Evolutionary conservation across 2,113 vertebrate species (phyloP), one percentile per base, ranked within the genome.

Genomic region (Potamarius usumacintae): DNA sequence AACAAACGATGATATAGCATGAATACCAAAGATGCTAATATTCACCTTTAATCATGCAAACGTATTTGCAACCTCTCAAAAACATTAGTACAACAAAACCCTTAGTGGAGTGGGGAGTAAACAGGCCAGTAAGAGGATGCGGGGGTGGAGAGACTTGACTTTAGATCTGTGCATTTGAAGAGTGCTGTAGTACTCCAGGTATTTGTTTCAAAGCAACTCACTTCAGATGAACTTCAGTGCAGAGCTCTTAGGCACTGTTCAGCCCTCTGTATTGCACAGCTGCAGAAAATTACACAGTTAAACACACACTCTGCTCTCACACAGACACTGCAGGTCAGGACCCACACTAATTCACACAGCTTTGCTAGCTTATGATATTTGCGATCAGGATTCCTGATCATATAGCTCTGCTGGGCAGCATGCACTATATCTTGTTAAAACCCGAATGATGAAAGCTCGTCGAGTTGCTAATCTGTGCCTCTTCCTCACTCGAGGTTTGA

Each of bases 51-150:
- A 83, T 83, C 89, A 79, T 15, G 81, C 34, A 42, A 63, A 79
- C 76, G 34, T 74, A 87, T 79, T 85, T 63, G 55, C 78, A 88
- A 84, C 63, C 82, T 69, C 58, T 88, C 71, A 25, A 83, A 93
- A 87, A 90, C 58, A 81, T 67, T 76, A 86, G 90, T 89, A 91
- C 87, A 91, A 82, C 84, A 88, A 81, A 76, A 52, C 63, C 72
- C 42, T 67, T 30, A 20, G 20, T 48, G n/a, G 82, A 88, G 87
- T 77, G 30, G 60, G 60, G 60, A 84, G 87, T 74, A 84, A 79
- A 78, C 82, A 67, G 87, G 82, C 82, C 82, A 84, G 79, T 88
- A 88, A 84, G 86, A 83, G 87, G 87, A 30, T 67, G 87, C 30
- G 87, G 87, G 87, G 87, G 87, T 79, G 87, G 87, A 72, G 50